Evolutionary conservation across 2,888 invertebrate genomes (phyloP).

Genomic region (Galerucella calmariensis): DNA sequence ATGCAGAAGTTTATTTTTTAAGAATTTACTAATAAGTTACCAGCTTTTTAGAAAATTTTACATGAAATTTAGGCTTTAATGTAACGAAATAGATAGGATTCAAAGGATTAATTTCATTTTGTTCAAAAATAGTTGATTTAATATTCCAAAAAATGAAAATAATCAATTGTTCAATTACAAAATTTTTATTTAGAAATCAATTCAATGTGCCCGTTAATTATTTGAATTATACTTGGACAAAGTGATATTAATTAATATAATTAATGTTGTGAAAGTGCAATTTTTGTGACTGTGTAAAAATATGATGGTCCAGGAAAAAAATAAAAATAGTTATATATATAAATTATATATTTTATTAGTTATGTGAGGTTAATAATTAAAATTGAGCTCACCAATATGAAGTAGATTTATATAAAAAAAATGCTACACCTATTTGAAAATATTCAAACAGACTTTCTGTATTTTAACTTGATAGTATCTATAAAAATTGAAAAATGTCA

Average conservation of each 20-base stretch:
- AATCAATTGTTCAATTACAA: background rate
- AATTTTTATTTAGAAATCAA: background rate
- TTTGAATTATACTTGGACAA: background rate
- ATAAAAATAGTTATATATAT: conserved; percentile 1
- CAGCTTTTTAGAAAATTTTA: conserved; percentile 55
- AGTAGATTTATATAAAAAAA: too few species aligned
- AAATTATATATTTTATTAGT: conserved; percentile 8
- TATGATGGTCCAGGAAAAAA: conserved; percentile 23
- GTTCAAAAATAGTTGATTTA: conserved; percentile 1
- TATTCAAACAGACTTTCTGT: too few species aligned
- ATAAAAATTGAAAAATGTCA: too few species aligned
- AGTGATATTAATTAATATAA: conserved; percentile 9
- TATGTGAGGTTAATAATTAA: background rate
- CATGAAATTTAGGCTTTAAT: conserved; percentile 47
- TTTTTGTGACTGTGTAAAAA: conserved; percentile 38
- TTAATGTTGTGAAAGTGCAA: conserved; percentile 48
- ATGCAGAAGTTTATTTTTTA: conserved; percentile 46
- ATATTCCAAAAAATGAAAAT: background rate
- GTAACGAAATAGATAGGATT: conserved; percentile 34
- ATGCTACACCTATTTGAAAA: too few species aligned
- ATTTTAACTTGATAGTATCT: too few species aligned
- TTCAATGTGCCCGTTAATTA: background rate
- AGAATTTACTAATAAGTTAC: conserved; percentile 51
- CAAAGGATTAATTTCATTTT: conserved; percentile 9
- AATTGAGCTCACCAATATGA: background rate